phyloP scores from a whole-genome alignment of 2,888 invertebrate genomes.

The Argyra leucocephala region DNA sequence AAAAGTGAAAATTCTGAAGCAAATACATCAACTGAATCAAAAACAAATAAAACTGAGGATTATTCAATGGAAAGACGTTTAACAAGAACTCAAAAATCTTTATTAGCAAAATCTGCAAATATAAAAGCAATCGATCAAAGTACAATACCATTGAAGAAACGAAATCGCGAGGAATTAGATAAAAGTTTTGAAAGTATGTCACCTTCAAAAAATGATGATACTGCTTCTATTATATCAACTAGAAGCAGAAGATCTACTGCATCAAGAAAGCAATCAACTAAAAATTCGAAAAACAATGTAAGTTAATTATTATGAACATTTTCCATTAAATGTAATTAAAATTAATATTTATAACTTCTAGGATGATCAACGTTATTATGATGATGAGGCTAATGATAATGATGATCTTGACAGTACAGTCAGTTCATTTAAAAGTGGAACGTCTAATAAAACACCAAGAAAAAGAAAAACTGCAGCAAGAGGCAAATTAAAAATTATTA shows the following conservation, averaged over 20 bases:
- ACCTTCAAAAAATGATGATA: conserved; percentile 5
- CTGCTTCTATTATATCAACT: background rate
- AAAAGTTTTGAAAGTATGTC: background rate
- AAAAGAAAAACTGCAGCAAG: background rate
- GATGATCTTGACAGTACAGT: background rate
- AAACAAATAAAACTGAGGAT: conserved; percentile 14
- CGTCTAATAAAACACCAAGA: background rate
- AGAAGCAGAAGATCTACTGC: background rate
- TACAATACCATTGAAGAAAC: conserved; percentile 9
- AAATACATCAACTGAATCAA: background rate
- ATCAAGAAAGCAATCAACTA: background rate
- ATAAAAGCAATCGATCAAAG: background rate
- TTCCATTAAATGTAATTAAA: background rate
- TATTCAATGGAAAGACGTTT: conserved; percentile 28
- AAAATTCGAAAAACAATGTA: background rate
- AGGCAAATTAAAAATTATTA: background rate
- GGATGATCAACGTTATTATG: background rate
- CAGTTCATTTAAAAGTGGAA: background rate
- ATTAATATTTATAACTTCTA: background rate
- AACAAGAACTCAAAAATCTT: conserved; percentile 31
- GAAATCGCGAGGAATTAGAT: background rate
- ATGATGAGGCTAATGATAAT: background rate
- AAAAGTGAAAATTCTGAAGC: background rate
- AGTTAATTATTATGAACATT: background rate
- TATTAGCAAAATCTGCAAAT: conserved; percentile 26